Conservation (phyloP, 1,140 invertebrate genomes). For the Drosophila cardini region DNA sequence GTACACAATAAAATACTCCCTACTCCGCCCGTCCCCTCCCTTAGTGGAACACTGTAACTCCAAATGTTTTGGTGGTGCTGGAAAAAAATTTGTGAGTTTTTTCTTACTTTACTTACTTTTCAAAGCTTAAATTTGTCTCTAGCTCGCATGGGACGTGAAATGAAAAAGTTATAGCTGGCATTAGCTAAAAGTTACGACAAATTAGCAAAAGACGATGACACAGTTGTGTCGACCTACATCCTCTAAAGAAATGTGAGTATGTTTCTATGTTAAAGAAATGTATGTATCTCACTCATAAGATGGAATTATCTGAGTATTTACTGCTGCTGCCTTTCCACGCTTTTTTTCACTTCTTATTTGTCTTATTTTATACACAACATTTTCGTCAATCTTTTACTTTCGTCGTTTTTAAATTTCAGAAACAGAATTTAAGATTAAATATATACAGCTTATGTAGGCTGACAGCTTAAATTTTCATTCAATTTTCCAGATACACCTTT, state of each 20-base stretch:
- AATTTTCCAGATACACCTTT: slow-evolving; percentile 5
- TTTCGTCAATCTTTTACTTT: neutral
- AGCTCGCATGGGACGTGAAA: slow-evolving; percentile 34
- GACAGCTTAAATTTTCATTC: neutral
- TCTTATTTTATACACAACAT: neutral
- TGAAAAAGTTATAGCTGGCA: slow-evolving; percentile 49
- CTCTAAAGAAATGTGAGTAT: neutral
- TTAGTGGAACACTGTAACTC: neutral
- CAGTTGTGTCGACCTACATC: slow-evolving; percentile 11
- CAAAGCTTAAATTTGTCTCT: slow-evolving; percentile 59
- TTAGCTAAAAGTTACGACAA: slow-evolving; percentile 51
- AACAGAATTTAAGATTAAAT: neutral
- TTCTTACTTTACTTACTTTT: slow-evolving; percentile 29
- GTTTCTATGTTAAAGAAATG: neutral
- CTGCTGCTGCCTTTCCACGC: slow-evolving; percentile 6
- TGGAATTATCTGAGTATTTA: slow-evolving; percentile 9
- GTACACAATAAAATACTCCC: slow-evolving; percentile 57
- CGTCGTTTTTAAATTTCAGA: neutral
- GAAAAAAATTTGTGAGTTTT: slow-evolving; percentile 60
- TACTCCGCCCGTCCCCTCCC: neutral
- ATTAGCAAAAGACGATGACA: slow-evolving; percentile 47
- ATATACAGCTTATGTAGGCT: neutral
- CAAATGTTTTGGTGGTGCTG: neutral
- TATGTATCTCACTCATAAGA: neutral
- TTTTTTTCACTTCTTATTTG: slow-evolving; percentile 8